Percentiles rank a stretch among this genome's conserved stretches.
These are phyloP conservation scores for Carollia perspicillata DNA, from an alignment of 2,113 vertebrate species.

Conservation along the genomic window DNA sequence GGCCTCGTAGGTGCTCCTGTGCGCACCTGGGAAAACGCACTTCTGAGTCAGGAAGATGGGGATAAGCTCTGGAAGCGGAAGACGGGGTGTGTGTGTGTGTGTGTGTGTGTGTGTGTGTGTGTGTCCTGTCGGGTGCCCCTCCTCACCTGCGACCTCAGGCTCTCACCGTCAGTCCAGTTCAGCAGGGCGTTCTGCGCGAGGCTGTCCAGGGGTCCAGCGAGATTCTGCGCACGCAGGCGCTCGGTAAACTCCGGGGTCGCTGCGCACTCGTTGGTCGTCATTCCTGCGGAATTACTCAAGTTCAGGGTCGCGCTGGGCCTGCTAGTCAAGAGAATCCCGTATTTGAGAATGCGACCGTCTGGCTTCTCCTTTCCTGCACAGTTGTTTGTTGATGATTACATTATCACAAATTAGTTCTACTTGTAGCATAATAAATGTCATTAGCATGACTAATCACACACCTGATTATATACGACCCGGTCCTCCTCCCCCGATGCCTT, in stretches of 20 bases:
- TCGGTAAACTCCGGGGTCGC: not conserved
- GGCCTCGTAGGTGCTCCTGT: not conserved
- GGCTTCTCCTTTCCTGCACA: not conserved
- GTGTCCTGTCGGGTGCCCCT: not conserved
- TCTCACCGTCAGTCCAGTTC: not conserved
- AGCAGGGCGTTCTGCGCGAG: not conserved
- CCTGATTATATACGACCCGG: slow-evolving; percentile 54
- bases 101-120: no score
- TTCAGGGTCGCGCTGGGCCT: not conserved
- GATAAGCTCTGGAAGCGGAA: not conserved
- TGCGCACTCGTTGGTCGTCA: not conserved
- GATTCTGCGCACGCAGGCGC: not conserved
- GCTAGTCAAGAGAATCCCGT: not conserved
- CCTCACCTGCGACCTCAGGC: not conserved
- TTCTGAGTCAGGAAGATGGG: not conserved
- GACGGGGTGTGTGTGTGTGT: no score
- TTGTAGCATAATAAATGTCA: slow-evolving; percentile 52
- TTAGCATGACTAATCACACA: slow-evolving; percentile 72
- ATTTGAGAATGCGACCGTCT: not conserved
- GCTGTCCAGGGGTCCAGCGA: not conserved
- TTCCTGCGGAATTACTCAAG: not conserved
- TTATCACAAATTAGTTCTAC: slow-evolving; percentile 65
- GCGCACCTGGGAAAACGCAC: not conserved
- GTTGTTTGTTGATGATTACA: slow-evolving; percentile 64
- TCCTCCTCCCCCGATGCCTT: not conserved